Evolutionary conservation across 2,113 vertebrate species (phyloP).

Genomic region (Strix aluco): DNA sequence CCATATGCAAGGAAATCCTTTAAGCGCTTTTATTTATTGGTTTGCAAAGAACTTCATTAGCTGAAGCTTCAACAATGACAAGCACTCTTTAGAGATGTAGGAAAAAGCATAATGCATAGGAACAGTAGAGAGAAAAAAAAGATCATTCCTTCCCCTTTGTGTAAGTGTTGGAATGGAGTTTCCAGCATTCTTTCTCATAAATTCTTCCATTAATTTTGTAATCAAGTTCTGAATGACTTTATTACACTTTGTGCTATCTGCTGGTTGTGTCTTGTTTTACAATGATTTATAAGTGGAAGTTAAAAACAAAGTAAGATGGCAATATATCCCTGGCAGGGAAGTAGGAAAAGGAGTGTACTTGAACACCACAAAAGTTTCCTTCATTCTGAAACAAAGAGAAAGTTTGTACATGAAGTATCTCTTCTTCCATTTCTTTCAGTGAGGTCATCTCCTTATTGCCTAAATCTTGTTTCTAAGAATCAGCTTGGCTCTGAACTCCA

Average conservation of each 20-base stretch:
- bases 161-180: neutral
- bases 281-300: neutral
- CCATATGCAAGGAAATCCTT: neutral
- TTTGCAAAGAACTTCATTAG: neutral
- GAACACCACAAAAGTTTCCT: neutral
- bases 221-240: neutral
- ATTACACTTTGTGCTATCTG: constrained; percentile 2
- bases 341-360: neutral
- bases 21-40: neutral
- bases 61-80: neutral
- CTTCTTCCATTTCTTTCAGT: neutral
- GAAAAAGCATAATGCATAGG: neutral
- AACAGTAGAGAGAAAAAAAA: neutral
- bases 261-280: constrained; percentile 46
- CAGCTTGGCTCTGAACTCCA: neutral
- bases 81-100: neutral
- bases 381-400: constrained; percentile 5
- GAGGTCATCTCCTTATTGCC: neutral
- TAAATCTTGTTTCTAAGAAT: neutral
- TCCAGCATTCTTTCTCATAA: neutral
- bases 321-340: neutral
- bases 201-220: constrained; percentile 14
- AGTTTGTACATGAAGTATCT: neutral
- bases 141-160: neutral
- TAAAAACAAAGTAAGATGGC: neutral